A percentile compares a stretch with the other conserved stretches of the same genome.
phyloP scores from a whole-genome alignment of 2,113 vertebrate species.

The Baryphthengus martii region DNA sequence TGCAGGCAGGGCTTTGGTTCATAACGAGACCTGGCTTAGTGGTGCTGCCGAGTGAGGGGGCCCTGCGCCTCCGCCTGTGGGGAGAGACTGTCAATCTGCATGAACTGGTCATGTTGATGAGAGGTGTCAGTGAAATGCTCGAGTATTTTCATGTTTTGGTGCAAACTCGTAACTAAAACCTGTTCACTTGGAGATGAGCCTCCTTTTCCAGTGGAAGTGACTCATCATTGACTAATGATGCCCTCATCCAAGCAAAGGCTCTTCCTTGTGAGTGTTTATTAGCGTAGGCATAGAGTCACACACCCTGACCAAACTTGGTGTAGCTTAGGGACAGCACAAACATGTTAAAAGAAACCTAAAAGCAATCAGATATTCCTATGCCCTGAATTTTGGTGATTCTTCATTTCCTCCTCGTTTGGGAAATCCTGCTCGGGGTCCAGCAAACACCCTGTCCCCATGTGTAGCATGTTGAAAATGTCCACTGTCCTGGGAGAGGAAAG shows the following conservation, averaged over 20 bases:
- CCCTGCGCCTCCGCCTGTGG: background rate
- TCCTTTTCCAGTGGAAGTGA: slow-evolving; percentile 39
- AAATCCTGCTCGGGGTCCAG: background rate
- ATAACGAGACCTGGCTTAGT: background rate
- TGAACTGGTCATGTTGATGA: background rate
- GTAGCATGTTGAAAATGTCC: background rate
- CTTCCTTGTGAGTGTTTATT: background rate
- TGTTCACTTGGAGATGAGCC: background rate
- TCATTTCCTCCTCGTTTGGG: background rate
- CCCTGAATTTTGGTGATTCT: background rate
- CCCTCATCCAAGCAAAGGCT: background rate
- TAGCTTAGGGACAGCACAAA: background rate
- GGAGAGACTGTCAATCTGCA: background rate
- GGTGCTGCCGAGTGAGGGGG: background rate
- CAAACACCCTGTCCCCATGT: background rate
- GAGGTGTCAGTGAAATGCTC: background rate
- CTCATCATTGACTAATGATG: slow-evolving; percentile 27
- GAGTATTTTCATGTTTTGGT: background rate
- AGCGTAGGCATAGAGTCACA: background rate
- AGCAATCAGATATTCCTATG: background rate
- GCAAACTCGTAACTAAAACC: background rate
- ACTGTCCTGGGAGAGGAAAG: background rate
- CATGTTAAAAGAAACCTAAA: background rate
- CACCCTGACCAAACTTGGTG: background rate
- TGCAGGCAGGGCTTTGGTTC: background rate